Conservation (phyloP, 2,113 vertebrate species). For the Naja naja region DNA sequence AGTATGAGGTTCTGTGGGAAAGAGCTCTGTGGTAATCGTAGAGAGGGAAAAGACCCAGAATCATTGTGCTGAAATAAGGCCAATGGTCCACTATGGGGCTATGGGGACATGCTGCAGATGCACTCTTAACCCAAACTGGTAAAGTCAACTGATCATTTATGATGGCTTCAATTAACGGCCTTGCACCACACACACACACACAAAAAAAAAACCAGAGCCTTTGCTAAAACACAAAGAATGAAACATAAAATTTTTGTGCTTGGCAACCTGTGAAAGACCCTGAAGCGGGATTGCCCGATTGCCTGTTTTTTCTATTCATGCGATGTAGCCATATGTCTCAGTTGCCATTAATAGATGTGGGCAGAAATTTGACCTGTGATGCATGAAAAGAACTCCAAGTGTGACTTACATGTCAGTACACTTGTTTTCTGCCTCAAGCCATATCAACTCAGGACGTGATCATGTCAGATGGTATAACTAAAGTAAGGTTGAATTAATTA, state of each 20-base stretch:
- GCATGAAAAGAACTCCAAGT: conserved; percentile 17
- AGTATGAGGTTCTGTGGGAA: conserved; percentile 20
- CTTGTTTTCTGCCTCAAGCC: conserved; percentile 36
- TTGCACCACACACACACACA: background rate
- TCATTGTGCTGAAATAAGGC: conserved; percentile 21
- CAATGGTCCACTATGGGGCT: conserved; percentile 5
- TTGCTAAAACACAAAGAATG: background rate
- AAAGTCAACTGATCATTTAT: conserved; percentile 31
- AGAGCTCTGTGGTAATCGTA: conserved; percentile 21
- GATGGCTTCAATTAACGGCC: conserved; percentile 38
- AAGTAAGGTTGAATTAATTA: conserved; percentile 31
- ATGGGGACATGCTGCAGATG: conserved; percentile 48
- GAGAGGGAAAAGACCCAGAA: background rate
- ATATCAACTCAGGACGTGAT: conserved; percentile 32
- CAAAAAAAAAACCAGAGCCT: conserved; percentile 39
- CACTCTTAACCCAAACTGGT: conserved; percentile 8
- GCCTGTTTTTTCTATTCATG: background rate
- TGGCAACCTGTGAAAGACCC: background rate
- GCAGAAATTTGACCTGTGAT: conserved; percentile 27
- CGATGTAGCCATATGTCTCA: conserved; percentile 13
- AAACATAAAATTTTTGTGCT: background rate
- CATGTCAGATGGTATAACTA: conserved; percentile 29
- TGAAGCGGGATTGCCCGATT: background rate
- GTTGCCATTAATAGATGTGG: conserved; percentile 36
- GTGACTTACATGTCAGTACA: conserved; percentile 25